phyloP scores from a whole-genome alignment of 1,140 invertebrate species.

The Aphidius ervi region DNA sequence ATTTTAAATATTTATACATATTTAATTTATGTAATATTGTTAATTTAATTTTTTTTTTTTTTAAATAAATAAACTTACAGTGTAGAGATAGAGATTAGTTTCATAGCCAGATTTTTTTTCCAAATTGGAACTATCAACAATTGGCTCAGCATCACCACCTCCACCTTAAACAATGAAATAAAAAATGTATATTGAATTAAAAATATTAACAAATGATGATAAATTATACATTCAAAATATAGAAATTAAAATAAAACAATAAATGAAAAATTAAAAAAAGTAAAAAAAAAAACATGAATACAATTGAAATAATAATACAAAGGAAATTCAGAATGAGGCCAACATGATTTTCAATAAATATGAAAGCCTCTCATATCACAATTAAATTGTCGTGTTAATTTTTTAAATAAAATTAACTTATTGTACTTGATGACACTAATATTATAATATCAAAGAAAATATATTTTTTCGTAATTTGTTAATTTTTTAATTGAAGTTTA shows the following conservation, averaged over 20 bases:
- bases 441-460: too few relatives aligned
- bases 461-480: too few relatives aligned
- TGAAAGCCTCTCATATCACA: too few relatives aligned
- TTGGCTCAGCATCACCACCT: slow-evolving; percentile 62
- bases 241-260: background rate
- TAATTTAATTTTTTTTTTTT: background rate
- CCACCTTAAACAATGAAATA: slow-evolving; percentile 61
- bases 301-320: too few relatives aligned
- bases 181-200: slow-evolving; percentile 13
- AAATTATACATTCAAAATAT: too few relatives aligned
- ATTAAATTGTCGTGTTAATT: too few relatives aligned
- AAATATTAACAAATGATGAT: background rate
- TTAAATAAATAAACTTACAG: slow-evolving; percentile 52
- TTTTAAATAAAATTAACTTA: too few relatives aligned
- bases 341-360: too few relatives aligned
- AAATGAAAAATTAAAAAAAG: too few relatives aligned
- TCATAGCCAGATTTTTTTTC: slow-evolving; percentile 65
- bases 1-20: background rate
- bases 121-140: slow-evolving; percentile 53
- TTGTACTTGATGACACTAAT: background rate
- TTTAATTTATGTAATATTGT: background rate
- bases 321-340: too few relatives aligned
- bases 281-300: too few relatives aligned
- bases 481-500: too few relatives aligned
- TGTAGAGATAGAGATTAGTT: slow-evolving; percentile 70